A percentile compares a stretch with the other conserved stretches of the same genome.
Evolutionary conservation across 2,797 vertebrate genomes (phyloP).

Genomic region (Mergus octosetaceus): DNA sequence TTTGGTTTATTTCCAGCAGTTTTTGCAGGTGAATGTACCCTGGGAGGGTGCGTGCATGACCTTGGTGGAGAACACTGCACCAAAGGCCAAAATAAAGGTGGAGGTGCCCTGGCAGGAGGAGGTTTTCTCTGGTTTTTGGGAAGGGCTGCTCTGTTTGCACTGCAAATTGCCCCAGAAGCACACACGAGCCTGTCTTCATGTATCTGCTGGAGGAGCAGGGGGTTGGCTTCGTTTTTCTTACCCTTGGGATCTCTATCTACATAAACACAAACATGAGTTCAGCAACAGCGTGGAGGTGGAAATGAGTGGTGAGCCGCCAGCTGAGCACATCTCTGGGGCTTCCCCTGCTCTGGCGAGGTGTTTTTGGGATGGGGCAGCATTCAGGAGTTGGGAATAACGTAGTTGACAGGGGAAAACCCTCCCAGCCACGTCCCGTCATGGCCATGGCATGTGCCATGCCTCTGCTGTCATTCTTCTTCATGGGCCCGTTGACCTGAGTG

Average conservation of each 20-base stretch:
- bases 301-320: neutral
- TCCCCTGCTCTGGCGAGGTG: neutral
- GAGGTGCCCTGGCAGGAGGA: neutral
- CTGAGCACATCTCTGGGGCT: neutral
- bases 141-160: neutral
- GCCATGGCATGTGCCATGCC: neutral
- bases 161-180: neutral
- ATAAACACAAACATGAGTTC: too few relatives aligned
- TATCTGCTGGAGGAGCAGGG: neutral
- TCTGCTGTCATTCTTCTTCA: neutral
- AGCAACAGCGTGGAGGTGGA: neutral
- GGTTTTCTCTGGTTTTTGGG: neutral
- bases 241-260: rapidly evolving
- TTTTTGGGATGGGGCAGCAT: neutral
- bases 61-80: rapidly evolving
- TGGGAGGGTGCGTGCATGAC: rapidly evolving
- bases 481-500: constrained; percentile 14
- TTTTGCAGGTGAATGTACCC: neutral
- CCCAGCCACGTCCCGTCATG: neutral
- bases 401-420: neutral
- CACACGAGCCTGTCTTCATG: rapidly evolving
- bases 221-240: neutral
- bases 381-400: rapidly evolving
- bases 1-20: neutral
- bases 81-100: neutral